Percentiles rank a stretch among this genome's conserved stretches.
Evolutionary conservation across 2,797 vertebrate genomes (phyloP).

Genomic region (Anas acuta): DNA sequence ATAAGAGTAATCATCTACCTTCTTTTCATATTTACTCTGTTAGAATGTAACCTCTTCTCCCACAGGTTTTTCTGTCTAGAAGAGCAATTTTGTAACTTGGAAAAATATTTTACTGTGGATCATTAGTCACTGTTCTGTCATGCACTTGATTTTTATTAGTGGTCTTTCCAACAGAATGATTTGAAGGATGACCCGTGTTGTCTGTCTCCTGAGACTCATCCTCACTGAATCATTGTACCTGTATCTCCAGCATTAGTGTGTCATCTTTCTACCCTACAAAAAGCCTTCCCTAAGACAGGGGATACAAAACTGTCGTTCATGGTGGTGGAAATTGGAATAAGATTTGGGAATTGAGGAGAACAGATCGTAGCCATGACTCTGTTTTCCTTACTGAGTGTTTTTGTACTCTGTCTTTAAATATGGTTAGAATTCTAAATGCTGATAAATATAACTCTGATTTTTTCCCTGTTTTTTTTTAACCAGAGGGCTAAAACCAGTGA

Average conservation of each 20-base stretch:
- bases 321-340: constrained; percentile 23
- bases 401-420: constrained; percentile 32
- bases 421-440: neutral
- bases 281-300: constrained; percentile 23
- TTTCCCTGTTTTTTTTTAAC: neutral
- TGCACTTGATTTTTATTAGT: constrained; percentile 41
- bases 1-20: constrained; percentile 61
- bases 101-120: constrained; percentile 38
- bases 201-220: constrained; percentile 32
- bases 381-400: constrained; percentile 15
- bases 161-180: constrained; percentile 45
- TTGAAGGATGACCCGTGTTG: constrained; percentile 8
- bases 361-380: neutral
- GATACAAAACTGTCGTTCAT: constrained; percentile 4
- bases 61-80: constrained; percentile 46
- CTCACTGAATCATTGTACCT: neutral
- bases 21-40: neutral
- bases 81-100: constrained; percentile 36
- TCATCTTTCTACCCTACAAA: constrained; percentile 6
- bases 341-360: constrained; percentile 6
- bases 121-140: constrained; percentile 46
- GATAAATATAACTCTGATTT: neutral
- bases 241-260: neutral
- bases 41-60: constrained; percentile 51
- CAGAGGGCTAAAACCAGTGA: neutral